Percentiles rank a stretch among this genome's conserved stretches.
These are phyloP conservation scores for Leistus spinibarbis DNA, from an alignment of 2,888 invertebrate genomes.

Conservation along the genomic window DNA sequence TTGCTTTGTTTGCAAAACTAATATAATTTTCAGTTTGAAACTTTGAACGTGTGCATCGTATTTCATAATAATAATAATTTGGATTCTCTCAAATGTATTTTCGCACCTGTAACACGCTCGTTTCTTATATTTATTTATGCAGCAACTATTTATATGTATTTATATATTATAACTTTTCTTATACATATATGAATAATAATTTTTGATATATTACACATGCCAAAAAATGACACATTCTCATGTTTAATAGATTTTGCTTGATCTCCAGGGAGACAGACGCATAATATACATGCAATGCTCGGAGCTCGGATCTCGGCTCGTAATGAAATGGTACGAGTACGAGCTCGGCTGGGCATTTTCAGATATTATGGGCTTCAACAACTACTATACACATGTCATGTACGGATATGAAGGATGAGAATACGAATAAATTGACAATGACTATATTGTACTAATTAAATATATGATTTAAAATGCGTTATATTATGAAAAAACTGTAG, in stretches of 20 bases:
- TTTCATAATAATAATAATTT: conserved; percentile 38
- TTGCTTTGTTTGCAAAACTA: conserved; percentile 28
- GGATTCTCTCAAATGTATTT: conserved; percentile 37
- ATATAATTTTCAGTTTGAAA: conserved; percentile 36
- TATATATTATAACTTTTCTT: conserved; percentile 30
- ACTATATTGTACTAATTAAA: no score
- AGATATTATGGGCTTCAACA: background rate
- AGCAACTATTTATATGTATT: conserved; percentile 12
- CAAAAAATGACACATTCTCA: background rate
- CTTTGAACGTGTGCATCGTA: conserved; percentile 29
- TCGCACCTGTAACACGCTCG: conserved; percentile 5
- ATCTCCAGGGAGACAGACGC: background rate
- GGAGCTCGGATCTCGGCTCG: no score
- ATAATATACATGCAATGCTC: background rate
- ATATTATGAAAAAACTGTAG: no score
- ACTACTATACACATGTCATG: background rate
- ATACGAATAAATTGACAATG: no score
- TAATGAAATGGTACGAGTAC: no score
- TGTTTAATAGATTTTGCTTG: background rate
- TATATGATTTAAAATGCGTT: no score
- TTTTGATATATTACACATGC: conserved; percentile 3
- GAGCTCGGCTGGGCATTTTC: background rate
- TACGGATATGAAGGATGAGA: no score
- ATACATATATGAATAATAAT: conserved; percentile 39
- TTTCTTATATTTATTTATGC: background rate